phyloP scores from a whole-genome alignment of 2,113 vertebrate genomes.

The Nothobranchius furzeri region DNA sequence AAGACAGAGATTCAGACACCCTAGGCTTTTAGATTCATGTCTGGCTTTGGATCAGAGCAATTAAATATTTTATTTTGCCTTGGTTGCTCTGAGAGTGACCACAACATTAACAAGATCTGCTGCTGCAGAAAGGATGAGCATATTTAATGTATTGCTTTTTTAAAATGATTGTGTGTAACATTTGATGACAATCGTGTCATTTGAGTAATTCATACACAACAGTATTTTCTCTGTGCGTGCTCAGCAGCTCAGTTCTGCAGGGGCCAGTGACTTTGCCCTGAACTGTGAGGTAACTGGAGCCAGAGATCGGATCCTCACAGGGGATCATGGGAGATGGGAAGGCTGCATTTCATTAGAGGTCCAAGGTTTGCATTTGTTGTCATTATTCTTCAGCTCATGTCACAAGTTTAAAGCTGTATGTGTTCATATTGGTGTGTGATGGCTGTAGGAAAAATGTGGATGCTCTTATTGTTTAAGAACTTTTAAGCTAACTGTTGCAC shows the following conservation, averaged over 20 bases:
- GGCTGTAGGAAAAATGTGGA: not conserved
- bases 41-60: constrained; percentile 27
- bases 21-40: not conserved
- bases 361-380: not conserved
- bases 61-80: constrained; percentile 1
- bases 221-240: not conserved
- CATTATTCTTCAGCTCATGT: not conserved
- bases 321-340: constrained; percentile 37
- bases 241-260: not conserved
- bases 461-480: no score
- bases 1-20: constrained; percentile 2
- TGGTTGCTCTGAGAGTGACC: constrained; percentile 10
- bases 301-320: constrained; percentile 53
- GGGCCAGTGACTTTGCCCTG: constrained; percentile 12
- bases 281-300: constrained; percentile 50
- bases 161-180: not conserved
- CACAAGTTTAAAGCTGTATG: not conserved
- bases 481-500: no score
- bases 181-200: not conserved
- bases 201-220: not conserved
- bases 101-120: not conserved
- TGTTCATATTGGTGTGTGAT: not conserved
- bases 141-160: not conserved
- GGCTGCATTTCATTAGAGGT: constrained; percentile 37
- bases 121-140: not conserved